Evolutionary conservation across 2,888 invertebrate species (phyloP), one percentile per base, ranked within the genome.

Genomic region (Rhingia campestris): DNA sequence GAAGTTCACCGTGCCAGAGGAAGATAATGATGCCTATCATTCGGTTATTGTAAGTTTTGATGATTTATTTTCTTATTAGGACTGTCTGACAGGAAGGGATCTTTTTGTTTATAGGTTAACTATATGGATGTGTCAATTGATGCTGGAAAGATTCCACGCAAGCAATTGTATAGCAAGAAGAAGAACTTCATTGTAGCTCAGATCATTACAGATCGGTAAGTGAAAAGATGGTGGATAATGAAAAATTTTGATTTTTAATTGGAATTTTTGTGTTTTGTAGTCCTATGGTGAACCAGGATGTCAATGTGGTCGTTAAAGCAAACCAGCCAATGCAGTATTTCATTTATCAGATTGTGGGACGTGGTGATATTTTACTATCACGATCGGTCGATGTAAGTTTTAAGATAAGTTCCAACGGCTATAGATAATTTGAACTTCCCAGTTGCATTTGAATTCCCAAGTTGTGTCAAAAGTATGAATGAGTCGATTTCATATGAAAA

Each of bases 311-410:
- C 72, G 94, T 97, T 2, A 95, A 95, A 76, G 95, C 96, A 3
- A 97, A 96, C 0, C 94, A 94, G 87, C 94, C 95, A 0, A 93
- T 98, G 93, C 94, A 95, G 87, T 94, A 96, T 87, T 92, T 97
- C 59, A 95, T 94, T 87, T 97, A 97, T 89, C 93, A 95, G 88
- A 93, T 97, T 45, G 93, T 98, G 76, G 97, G 97, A 10, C 94
- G 98, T 64, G 98, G 98, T 0, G 96, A 97, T 89, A 95, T 98
- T 39, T 92, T 97, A 4, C 90, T 94, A 30, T 95, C 97, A 0
- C 95, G 95, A 86, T 95, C 96, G 6, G 92, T 96, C 10, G 94
- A 94, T 91, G 94, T 94, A 69, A 88, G 88, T 22, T 22, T 22
- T 22, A 22, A 22, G 22, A 22, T 22, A 22, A 22, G 22, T 22